Base-by-base conservation (phyloP, 2,888 invertebrate genomes). In the Drosophila mayaguana region DNA sequence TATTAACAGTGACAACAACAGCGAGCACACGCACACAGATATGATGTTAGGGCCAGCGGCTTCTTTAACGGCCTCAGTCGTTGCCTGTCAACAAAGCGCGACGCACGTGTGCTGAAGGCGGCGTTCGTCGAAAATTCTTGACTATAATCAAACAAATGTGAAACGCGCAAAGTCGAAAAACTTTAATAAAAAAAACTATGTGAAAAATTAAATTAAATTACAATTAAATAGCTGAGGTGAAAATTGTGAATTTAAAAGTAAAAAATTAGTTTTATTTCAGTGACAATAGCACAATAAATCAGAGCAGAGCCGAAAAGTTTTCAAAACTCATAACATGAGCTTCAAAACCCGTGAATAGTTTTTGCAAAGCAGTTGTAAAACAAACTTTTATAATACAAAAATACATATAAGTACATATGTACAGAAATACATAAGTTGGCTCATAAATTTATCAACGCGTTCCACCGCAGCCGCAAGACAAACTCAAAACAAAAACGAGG, bases 61-160 rank as follows among this genome's bases (percentile, higher is more conserved):
- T 89, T 84, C 84, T 66, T 88, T 64, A 57, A 86, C 88, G 83
- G 86, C 88, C 88, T 87, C 80, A 87, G 87, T 87, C 89, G 87
- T 87, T 90, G 84, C 74, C 90, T 73, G 83, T 87, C 87, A 90
- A 90, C 90, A 87, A 86, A 86, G 65, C 81, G 70, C 60, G 68
- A 60, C 78, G 74, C 79, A 90, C 86, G 88, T 87, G 81, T 71
- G 59, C 65, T 6, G 42, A 42, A 59, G 51, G 25, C 53, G 50
- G 53, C 46, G 67, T 64, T 72, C 56, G 60, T 32, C 38, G 48
- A 71, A 63, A 42, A 8, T 16, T 72, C 20, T 18, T 20, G 2
- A 28, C 9, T n/a, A 18, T 48, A 22, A 16, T 16, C 32, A 51
- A 42, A 34, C 20, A 42, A 50, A 45, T 25, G 43, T 16, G 51